phyloP scores from a whole-genome alignment of 2,888 invertebrate species.

The Polyploca ridens region DNA sequence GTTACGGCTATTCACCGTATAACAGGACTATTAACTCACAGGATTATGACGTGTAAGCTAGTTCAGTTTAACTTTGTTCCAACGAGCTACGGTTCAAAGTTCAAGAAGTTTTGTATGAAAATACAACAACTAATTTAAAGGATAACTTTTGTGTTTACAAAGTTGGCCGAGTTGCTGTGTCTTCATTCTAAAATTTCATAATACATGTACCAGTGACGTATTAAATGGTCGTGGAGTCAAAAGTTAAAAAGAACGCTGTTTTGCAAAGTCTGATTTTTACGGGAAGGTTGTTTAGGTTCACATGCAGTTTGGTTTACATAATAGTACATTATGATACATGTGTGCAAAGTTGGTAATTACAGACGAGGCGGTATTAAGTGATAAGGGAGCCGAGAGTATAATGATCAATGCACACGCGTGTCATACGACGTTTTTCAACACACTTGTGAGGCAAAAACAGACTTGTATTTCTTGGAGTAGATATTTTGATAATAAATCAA shows the following conservation, averaged over 20 bases:
- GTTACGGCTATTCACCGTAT: not conserved
- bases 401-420: too few relatives aligned
- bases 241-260: not conserved
- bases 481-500: too few relatives aligned
- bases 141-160: constrained; percentile 11
- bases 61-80: not conserved
- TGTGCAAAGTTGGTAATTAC: too few relatives aligned
- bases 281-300: too few relatives aligned
- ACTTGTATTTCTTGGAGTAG: too few relatives aligned
- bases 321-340: too few relatives aligned
- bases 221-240: not conserved
- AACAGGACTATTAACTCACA: not conserved
- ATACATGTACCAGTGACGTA: not conserved
- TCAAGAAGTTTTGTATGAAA: not conserved
- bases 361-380: too few relatives aligned
- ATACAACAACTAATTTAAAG: constrained; percentile 6
- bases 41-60: constrained; percentile 7
- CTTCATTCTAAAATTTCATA: not conserved
- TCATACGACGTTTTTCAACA: too few relatives aligned
- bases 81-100: constrained; percentile 1
- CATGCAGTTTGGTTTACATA: too few relatives aligned
- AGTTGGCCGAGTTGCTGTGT: not conserved
- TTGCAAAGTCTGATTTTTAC: too few relatives aligned
- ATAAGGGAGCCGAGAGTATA: too few relatives aligned
- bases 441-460: too few relatives aligned